A percentile compares a stretch with the other conserved stretches of the same genome.
phyloP scores from a whole-genome alignment of 2,888 invertebrate species.

The Ptilodon capucinus region DNA sequence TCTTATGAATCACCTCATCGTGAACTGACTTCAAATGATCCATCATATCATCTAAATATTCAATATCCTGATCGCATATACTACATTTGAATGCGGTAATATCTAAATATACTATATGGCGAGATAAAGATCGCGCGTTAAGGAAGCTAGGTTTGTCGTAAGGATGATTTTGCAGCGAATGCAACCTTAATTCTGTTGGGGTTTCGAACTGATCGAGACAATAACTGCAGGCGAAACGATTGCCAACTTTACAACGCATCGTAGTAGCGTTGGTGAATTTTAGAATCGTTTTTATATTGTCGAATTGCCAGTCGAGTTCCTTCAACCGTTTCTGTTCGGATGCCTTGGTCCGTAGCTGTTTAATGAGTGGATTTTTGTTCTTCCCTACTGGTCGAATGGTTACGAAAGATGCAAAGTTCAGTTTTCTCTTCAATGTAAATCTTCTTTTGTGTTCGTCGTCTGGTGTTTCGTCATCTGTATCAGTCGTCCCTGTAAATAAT shows the following conservation, averaged over 20 bases:
- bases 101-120: slow-evolving; percentile 59
- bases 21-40: slow-evolving; percentile 54
- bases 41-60: slow-evolving; percentile 48
- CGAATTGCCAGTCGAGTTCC: slow-evolving; percentile 59
- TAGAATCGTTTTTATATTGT: slow-evolving; percentile 54
- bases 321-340: slow-evolving; percentile 36
- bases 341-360: slow-evolving; percentile 26
- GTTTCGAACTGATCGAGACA: slow-evolving; percentile 56
- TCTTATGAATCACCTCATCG: slow-evolving; percentile 48
- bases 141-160: slow-evolving; percentile 48
- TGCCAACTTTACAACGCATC: slow-evolving; percentile 49
- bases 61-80: slow-evolving; percentile 42
- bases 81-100: slow-evolving; percentile 54
- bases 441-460: slow-evolving; percentile 3
- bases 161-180: slow-evolving; percentile 43
- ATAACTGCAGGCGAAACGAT: slow-evolving; percentile 57
- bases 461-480: background rate
- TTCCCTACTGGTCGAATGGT: slow-evolving; percentile 43
- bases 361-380: slow-evolving; percentile 19
- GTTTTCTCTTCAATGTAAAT: slow-evolving; percentile 40
- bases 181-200: slow-evolving; percentile 51
- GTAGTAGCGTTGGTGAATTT: slow-evolving; percentile 61
- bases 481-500: background rate
- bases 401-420: slow-evolving; percentile 49
- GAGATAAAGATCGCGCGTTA: slow-evolving; percentile 46